Evolutionary conservation across 2,797 vertebrate species (phyloP), one percentile per base, ranked within the genome.

Genomic region (Lagodon rhomboides): DNA sequence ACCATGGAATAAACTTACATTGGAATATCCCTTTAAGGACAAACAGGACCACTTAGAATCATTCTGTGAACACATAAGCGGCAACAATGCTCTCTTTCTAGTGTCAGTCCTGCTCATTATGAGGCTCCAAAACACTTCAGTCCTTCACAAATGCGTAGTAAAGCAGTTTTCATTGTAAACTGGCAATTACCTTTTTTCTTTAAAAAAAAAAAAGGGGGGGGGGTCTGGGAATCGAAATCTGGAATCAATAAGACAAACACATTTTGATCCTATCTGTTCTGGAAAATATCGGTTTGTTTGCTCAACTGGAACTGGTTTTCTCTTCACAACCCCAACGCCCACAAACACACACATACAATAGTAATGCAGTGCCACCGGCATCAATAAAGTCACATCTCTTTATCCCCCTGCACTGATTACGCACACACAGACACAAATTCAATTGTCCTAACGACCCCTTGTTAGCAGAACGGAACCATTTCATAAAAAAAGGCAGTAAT

Each of bases 361-460:
- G 65, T 85, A 79, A 86, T 38, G 25, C 75, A 67, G 22, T 25
- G 79, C 86, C 69, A 82, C 51, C 63, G 81, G 84, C 92, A 76
- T 87, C 82, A 78, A 77, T 83, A 69, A 59, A 82, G 81, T 74
- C 78, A 77, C 80, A 80, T 88, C 69, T 75, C 85, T 69, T 79
- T 66, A 76, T 82, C 79, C 67, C 73, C 43, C 62, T 38, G 30
- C 56, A 68, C 83, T 80, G 86, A 91, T 92, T 85, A 69, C 76
- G 41, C 81, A 76, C 75, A 56, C 75, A 77, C 83, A 84, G 79
- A 68, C 87, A 87, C 86, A 91, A 91, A 93, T 92, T 94, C 90
- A 93, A 93, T 94, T 93, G 88, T 93, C 83, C 84, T 90, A 87
- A 91, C 90, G 89, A 89, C 86, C 90, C 78, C 90, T 91, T 91